A percentile compares a stretch with the other conserved stretches of the same genome.
These are phyloP conservation scores for Aphrocallistes beatrix DNA, from an alignment of 37 sponge, comb jelly and placozoan species.

Conservation along the genomic window DNA sequence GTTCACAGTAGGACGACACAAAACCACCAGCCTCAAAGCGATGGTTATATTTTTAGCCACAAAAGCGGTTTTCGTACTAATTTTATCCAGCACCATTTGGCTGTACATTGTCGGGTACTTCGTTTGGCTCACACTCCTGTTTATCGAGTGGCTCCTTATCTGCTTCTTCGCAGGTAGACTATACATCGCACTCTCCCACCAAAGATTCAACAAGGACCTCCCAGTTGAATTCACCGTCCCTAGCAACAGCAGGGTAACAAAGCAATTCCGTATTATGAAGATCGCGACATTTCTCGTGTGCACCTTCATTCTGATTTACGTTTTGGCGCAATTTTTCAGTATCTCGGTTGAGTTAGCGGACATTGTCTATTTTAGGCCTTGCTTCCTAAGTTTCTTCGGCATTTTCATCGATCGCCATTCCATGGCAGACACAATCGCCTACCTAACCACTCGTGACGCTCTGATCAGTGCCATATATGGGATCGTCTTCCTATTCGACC, in stretches of 20 bases:
- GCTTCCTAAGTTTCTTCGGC: neutral
- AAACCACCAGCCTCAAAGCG: neutral
- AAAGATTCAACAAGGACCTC: neutral
- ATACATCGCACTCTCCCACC: neutral
- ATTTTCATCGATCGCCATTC: neutral
- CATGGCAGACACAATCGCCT: neutral
- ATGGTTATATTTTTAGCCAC: neutral
- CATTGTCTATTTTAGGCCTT: neutral
- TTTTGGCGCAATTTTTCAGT: neutral
- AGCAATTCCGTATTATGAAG: neutral
- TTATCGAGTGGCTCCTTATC: neutral
- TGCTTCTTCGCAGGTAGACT: neutral
- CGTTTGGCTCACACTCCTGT: neutral
- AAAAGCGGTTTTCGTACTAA: neutral
- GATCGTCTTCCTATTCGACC: neutral
- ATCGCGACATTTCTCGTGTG: neutral
- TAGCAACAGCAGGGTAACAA: neutral
- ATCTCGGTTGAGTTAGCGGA: neutral
- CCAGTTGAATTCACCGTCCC: neutral
- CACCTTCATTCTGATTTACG: neutral
- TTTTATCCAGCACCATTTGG: neutral
- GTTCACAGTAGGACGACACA: neutral
- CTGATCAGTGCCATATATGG: neutral
- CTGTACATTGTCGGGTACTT: neutral
- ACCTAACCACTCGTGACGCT: neutral